A percentile compares a stretch with the other conserved stretches of the same genome.
phyloP scores from a whole-genome alignment of 2,113 vertebrate genomes.

The Emydocephalus ijimae region DNA sequence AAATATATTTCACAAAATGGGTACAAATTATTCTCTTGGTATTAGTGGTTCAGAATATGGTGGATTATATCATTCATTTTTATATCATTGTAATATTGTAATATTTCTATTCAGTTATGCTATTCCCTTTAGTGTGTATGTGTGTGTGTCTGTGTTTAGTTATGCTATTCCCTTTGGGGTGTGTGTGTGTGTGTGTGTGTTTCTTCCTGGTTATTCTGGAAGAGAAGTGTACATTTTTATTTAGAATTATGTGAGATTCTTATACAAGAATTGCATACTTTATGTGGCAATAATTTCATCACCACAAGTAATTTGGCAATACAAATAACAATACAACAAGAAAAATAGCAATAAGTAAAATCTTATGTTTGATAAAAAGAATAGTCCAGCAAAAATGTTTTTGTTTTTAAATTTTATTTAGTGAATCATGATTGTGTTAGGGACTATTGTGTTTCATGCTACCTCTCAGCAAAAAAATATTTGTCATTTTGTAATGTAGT shows the following conservation, averaged over 20 bases:
- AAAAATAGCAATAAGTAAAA: background rate
- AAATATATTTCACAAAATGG: background rate
- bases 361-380: background rate
- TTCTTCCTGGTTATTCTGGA: background rate
- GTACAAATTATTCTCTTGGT: background rate
- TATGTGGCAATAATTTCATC: background rate
- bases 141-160: background rate
- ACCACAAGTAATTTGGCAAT: background rate
- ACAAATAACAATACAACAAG: background rate
- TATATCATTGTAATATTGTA: background rate
- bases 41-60: constrained; percentile 1
- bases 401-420: background rate
- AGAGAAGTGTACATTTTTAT: background rate
- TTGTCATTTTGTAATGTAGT: background rate
- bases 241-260: constrained; percentile 18
- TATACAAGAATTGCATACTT: background rate
- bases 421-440: constrained; percentile 16
- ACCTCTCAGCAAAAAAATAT: background rate
- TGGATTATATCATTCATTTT: constrained; percentile 23
- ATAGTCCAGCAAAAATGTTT: background rate
- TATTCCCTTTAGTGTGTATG: background rate
- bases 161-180: no score
- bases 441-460: background rate
- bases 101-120: background rate
- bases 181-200: background rate